These are phyloP conservation scores for Incurvaria masculella DNA, from an alignment of 2,888 invertebrate genomes.

Conservation along the genomic window DNA sequence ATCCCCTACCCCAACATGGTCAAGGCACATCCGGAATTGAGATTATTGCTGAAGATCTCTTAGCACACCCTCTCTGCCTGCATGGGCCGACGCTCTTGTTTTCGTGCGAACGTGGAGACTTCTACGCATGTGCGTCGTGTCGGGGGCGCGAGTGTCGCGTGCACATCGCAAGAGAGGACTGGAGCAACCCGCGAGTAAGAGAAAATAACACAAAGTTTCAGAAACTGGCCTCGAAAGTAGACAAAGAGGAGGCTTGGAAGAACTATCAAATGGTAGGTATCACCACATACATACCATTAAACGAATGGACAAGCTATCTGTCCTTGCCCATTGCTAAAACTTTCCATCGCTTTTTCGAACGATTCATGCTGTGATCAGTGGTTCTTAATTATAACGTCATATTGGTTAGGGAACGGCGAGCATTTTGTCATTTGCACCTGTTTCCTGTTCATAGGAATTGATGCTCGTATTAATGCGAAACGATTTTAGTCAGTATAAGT, in stretches of 20 bases:
- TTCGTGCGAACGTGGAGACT: constrained; percentile 55
- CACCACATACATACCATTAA: neutral
- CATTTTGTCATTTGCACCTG: too few relatives aligned
- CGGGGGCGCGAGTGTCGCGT: constrained; percentile 75
- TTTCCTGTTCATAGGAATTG: too few relatives aligned
- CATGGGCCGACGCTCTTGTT: constrained; percentile 79
- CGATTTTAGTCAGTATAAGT: too few relatives aligned
- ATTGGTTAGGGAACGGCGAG: too few relatives aligned
- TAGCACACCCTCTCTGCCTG: constrained; percentile 65
- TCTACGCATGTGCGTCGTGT: constrained; percentile 82
- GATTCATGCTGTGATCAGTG: too few relatives aligned
- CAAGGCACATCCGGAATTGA: constrained; percentile 36
- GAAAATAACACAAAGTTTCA: constrained; percentile 46
- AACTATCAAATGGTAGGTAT: constrained; percentile 46
- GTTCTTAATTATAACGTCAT: too few relatives aligned
- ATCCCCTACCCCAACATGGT: constrained; percentile 23
- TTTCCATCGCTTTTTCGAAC: too few relatives aligned
- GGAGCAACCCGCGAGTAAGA: constrained; percentile 48
- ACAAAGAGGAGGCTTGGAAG: constrained; percentile 52
- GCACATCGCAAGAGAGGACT: constrained; percentile 56
- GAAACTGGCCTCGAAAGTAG: constrained; percentile 41
- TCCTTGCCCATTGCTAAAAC: too few relatives aligned
- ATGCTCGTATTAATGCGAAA: too few relatives aligned
- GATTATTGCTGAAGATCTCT: constrained; percentile 55
- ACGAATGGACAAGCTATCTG: too few relatives aligned